phyloP scores from a whole-genome alignment of 2,113 vertebrate genomes.

The Azemiops feae region DNA sequence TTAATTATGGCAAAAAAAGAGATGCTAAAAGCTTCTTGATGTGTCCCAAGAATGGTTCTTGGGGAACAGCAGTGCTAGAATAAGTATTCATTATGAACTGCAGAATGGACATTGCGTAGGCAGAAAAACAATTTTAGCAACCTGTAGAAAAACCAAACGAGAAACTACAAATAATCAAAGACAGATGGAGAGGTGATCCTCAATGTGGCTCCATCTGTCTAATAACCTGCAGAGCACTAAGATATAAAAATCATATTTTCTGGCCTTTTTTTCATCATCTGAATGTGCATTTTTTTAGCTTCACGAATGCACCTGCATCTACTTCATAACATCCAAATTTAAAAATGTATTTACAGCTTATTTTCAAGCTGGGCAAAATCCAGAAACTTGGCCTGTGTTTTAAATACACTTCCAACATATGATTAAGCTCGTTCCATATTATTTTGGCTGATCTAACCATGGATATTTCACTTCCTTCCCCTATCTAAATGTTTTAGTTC shows the following conservation, averaged over 20 bases:
- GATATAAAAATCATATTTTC: not conserved
- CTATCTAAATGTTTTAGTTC: slow-evolving; percentile 64
- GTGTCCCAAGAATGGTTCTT: not conserved
- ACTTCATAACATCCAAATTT: not conserved
- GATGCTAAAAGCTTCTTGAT: not conserved
- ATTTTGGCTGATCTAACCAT: slow-evolving; percentile 59
- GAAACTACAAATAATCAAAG: not conserved
- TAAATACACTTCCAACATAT: slow-evolving; percentile 26
- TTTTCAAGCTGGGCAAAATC: slow-evolving; percentile 30
- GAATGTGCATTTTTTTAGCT: not conserved
- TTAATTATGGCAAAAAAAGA: not conserved
- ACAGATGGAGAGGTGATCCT: not conserved
- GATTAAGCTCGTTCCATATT: slow-evolving; percentile 56
- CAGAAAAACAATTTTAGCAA: not conserved
- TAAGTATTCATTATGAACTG: not conserved
- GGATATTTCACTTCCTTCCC: slow-evolving; percentile 51
- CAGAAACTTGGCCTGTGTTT: not conserved
- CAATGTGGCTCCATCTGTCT: not conserved
- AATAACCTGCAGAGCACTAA: not conserved
- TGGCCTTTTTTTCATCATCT: not conserved
- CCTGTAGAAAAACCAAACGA: not conserved
- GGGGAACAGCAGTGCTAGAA: not conserved
- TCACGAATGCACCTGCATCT: not conserved
- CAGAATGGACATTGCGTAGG: not conserved
- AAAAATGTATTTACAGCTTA: not conserved